Evolutionary conservation across 1,140 invertebrate genomes (phyloP), one percentile per base, ranked within the genome.

Genomic region (Spodoptera litura): DNA sequence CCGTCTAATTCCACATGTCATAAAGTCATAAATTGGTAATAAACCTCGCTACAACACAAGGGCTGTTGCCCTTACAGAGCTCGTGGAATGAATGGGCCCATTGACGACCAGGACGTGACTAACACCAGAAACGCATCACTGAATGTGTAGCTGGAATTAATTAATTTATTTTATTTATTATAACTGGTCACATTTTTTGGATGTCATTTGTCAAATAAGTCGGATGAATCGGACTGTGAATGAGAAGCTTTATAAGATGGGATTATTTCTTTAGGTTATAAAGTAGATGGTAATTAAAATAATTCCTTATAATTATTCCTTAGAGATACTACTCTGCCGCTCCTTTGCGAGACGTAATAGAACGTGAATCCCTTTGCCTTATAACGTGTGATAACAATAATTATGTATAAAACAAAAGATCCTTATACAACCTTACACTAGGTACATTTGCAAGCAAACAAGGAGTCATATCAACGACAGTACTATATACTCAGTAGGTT

Each of bases 81-180:
- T 27, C 10, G 15, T 66, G 72, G 56, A 61, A 78, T 78, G 68
- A 78, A 78, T 52, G 77, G 31, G 12, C 44, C 49, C 56, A 66
- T 78, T 78, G 38, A 71, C 49, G 25, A 10, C 38, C 38, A 44
- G 66, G 62, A 52, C 77, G 68, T 78, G 68, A 78, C 61, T 77
- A 77, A 77, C 15, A 52, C 35, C 15, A 13, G 25, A 53, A 35
- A 62, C 59, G 59, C 73, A 64, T 59, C 59, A 38, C 44, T 64
- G 73, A 62, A 64, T 53, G 58, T 53, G 25, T 64, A 53, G 49
- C 59, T 53, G 73, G 59, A 75, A 75, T 75, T 75, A 62, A 75
- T 75, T 64, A 53, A 61, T 4, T 20, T 62, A 75, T 52, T 75
- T 15, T 15, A 44, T 49, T 15, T 66, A 66, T 66, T 64, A 52